A percentile compares a stretch with the other conserved stretches of the same genome.
Conservation (phyloP, 2,797 vertebrate species). For the Vipera ursinii region DNA sequence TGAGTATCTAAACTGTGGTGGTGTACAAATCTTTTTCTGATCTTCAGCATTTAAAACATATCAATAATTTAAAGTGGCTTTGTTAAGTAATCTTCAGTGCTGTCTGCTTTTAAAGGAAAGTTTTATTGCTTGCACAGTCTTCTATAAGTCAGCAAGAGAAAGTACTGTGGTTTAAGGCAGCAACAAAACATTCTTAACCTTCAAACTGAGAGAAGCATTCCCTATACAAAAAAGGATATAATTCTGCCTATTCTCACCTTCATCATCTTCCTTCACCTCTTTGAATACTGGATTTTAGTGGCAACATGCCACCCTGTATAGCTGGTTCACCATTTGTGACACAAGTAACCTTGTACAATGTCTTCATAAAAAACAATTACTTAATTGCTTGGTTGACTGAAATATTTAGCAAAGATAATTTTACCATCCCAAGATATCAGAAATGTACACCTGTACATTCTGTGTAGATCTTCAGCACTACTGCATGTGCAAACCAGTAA, state of each 20-base stretch:
- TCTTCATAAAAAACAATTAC: background rate
- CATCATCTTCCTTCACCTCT: background rate
- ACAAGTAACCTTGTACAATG: background rate
- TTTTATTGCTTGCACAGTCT: background rate
- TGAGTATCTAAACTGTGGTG: background rate
- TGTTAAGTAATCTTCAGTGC: background rate
- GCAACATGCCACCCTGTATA: background rate
- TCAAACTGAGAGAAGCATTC: background rate
- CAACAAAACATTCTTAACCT: background rate
- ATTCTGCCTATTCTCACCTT: background rate
- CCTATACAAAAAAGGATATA: background rate
- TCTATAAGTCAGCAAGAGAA: background rate
- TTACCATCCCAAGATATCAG: background rate
- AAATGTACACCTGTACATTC: background rate
- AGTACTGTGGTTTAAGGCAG: background rate
- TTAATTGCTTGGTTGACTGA: background rate
- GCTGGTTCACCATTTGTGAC: background rate
- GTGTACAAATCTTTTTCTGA: background rate
- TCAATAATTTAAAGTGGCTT: background rate
- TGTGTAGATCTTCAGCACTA: background rate
- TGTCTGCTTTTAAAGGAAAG: background rate
- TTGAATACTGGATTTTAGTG: background rate
- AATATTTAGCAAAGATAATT: background rate
- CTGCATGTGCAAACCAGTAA: background rate
- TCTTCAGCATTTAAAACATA: background rate